Evolutionary conservation across 2,888 invertebrate species (phyloP).

Genomic region (Eupithecia centaureata): DNA sequence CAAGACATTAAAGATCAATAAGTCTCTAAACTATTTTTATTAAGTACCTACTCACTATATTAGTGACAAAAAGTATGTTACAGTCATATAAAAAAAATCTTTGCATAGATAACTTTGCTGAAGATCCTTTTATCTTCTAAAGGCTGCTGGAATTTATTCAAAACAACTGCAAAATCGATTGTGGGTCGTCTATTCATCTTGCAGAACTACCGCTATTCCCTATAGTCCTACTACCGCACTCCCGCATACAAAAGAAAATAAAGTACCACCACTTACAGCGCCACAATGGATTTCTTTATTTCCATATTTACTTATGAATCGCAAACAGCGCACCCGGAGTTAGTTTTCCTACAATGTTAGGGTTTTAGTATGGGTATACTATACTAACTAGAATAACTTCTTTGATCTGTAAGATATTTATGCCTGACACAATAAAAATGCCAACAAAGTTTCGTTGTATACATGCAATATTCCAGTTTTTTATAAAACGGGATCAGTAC

Average conservation of each 20-base stretch:
- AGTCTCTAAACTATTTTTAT: not conserved
- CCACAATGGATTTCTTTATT: slow-evolving; percentile 7
- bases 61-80: no score
- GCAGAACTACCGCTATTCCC: slow-evolving; percentile 4
- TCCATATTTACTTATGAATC: not conserved
- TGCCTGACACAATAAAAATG: no score
- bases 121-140: not conserved
- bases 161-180: slow-evolving; percentile 4
- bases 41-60: no score
- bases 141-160: not conserved
- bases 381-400: no score
- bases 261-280: not conserved
- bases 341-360: not conserved
- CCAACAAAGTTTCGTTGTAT: no score
- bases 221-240: not conserved
- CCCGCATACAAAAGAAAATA: slow-evolving; percentile 4
- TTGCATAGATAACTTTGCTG: not conserved
- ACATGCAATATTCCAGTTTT: no score
- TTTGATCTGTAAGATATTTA: no score
- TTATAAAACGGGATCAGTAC: no score
- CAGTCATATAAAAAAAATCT: no score
- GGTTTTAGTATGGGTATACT: not conserved
- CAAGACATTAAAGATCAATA: no score
- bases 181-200: not conserved
- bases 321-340: not conserved